Evolutionary conservation across 2,888 invertebrate genomes (phyloP).

Genomic region (Plagiodera versicolora): DNA sequence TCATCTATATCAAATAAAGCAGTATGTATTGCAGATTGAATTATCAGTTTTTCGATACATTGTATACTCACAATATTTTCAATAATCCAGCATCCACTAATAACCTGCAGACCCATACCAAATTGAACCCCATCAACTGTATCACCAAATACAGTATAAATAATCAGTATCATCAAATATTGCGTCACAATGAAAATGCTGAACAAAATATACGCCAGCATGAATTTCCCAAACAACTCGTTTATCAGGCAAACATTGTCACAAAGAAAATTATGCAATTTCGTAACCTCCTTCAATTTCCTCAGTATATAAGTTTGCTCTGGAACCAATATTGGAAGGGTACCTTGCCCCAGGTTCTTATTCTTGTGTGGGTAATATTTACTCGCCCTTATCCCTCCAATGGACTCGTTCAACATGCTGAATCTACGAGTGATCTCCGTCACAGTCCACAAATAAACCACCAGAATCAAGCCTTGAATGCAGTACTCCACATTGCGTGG

Average conservation of each 20-base stretch:
- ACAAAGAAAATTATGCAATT: constrained; percentile 3
- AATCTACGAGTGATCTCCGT: background rate
- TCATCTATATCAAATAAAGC: too few relatives aligned
- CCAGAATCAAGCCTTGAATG: background rate
- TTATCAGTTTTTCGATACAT: too few relatives aligned
- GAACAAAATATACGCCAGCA: constrained; percentile 3
- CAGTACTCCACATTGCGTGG: background rate
- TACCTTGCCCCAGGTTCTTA: background rate
- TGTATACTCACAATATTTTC: constrained; percentile 8
- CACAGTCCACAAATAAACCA: background rate
- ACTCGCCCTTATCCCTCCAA: background rate
- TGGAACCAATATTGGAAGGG: background rate
- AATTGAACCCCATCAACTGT: background rate
- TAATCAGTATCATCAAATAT: background rate
- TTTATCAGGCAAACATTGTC: constrained; percentile 2
- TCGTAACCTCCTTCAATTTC: background rate
- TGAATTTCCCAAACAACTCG: background rate
- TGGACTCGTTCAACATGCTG: background rate
- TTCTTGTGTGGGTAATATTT: background rate
- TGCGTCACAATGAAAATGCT: background rate
- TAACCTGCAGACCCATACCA: background rate
- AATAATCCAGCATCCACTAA: constrained; percentile 3
- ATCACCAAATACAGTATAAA: background rate
- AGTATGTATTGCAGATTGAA: too few relatives aligned
- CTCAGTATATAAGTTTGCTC: background rate